Conservation (phyloP, 2,797 vertebrate genomes). For the Gephyroberyx darwinii region DNA sequence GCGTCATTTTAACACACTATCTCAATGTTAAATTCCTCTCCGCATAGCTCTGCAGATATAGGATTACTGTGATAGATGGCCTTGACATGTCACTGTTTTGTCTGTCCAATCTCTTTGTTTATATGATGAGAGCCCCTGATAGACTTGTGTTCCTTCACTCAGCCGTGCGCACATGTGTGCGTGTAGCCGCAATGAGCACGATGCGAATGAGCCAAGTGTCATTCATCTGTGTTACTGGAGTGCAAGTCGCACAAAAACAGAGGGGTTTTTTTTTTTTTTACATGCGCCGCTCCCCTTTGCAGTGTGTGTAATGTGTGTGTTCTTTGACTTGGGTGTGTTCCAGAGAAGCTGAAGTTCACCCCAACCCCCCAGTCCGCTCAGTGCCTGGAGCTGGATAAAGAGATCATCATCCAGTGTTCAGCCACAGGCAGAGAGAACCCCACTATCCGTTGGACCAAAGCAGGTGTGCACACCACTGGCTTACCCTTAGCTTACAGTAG, state of each 20-base stretch:
- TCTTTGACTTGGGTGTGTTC: constrained; percentile 56
- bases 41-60: constrained; percentile 13
- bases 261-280: constrained; percentile 21
- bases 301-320: constrained; percentile 35
- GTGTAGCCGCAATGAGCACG: constrained; percentile 41
- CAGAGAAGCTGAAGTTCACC: constrained; percentile 98
- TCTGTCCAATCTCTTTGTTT: constrained; percentile 52
- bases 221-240: constrained; percentile 28
- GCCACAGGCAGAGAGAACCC: constrained; percentile 91
- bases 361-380: constrained; percentile 90
- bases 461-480: constrained; percentile 79
- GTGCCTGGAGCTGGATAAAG: constrained; percentile 94
- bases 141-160: constrained; percentile 8
- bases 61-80: constrained; percentile 28
- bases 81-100: constrained; percentile 45
- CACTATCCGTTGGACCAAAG: constrained; percentile 91
- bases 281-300: constrained; percentile 3
- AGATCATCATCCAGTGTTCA: constrained; percentile 90
- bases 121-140: constrained; percentile 57
- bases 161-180: constrained; percentile 7
- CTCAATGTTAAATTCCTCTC: constrained; percentile 37
- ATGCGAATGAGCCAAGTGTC: constrained; percentile 32
- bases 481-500: neutral
- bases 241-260: constrained; percentile 30
- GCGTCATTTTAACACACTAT: constrained; percentile 29